phyloP scores from a whole-genome alignment of 2,888 invertebrate species.

The Chrysomela aeneicollis region DNA sequence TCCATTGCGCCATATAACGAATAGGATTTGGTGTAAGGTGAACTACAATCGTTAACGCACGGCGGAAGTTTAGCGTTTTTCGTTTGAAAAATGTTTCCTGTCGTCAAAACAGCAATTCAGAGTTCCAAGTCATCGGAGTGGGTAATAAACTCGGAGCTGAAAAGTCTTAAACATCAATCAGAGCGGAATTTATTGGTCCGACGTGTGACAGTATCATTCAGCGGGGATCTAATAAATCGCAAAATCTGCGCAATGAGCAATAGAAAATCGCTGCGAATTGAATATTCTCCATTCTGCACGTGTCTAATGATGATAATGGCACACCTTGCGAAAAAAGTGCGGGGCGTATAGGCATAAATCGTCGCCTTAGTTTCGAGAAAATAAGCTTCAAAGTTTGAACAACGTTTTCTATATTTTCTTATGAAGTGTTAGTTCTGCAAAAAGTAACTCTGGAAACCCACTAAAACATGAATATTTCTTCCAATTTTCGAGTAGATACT shows the following conservation, averaged over 20 bases:
- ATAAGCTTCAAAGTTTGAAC: too few relatives aligned
- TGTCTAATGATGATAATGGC: constrained; percentile 20
- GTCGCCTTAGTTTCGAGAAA: too few relatives aligned
- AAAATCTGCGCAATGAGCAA: constrained; percentile 26
- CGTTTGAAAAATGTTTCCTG: constrained; percentile 1
- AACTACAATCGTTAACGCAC: background rate
- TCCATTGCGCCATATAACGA: background rate
- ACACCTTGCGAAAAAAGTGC: background rate
- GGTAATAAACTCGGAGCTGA: constrained; percentile 31
- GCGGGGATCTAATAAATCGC: constrained; percentile 36
- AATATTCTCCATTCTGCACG: constrained; percentile 27
- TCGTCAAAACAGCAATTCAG: background rate
- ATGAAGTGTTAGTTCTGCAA: too few relatives aligned
- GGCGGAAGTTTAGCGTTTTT: background rate
- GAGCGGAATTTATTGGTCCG: constrained; percentile 37
- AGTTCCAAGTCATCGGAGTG: constrained; percentile 23
- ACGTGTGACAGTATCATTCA: constrained; percentile 30
- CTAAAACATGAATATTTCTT: too few relatives aligned
- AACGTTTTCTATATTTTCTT: too few relatives aligned
- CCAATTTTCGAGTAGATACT: too few relatives aligned
- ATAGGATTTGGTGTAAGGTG: background rate
- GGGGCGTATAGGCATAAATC: too few relatives aligned
- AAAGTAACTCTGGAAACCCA: too few relatives aligned
- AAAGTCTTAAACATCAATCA: constrained; percentile 35
- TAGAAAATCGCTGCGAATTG: constrained; percentile 23